These are phyloP conservation scores for Melanogrammus aeglefinus DNA, from an alignment of 2,797 vertebrate species.

Conservation along the genomic window DNA sequence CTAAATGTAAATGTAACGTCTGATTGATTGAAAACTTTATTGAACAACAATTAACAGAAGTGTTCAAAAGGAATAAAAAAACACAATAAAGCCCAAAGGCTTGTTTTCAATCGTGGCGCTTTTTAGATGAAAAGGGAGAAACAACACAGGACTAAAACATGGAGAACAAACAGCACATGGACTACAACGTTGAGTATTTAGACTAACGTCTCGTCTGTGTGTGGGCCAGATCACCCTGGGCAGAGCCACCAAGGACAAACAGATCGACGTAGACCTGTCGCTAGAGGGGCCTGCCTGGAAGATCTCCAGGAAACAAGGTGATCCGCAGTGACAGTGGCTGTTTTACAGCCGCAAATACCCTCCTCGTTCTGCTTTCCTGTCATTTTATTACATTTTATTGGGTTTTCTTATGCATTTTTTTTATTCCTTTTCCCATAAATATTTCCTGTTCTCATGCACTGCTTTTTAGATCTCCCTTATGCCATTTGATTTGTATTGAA, in stretches of 20 bases:
- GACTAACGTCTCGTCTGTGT: not conserved
- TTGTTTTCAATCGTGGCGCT: too few relatives aligned
- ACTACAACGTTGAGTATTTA: too few relatives aligned
- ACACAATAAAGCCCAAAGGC: too few relatives aligned
- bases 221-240: constrained; percentile 86
- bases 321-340: not conserved
- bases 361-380: too few relatives aligned
- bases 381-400: not conserved
- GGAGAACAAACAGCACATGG: not conserved
- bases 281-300: constrained; percentile 96
- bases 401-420: too few relatives aligned
- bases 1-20: too few relatives aligned
- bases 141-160: too few relatives aligned
- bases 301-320: constrained; percentile 96
- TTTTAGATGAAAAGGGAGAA: too few relatives aligned
- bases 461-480: not conserved
- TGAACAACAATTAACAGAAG: too few relatives aligned
- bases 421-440: not conserved
- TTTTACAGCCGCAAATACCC: not conserved
- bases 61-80: too few relatives aligned
- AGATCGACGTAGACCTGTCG: constrained; percentile 93
- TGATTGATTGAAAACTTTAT: too few relatives aligned
- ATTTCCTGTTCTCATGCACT: not conserved
- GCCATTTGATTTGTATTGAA: not conserved
- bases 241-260: constrained; percentile 96